Evolutionary conservation across 2,888 invertebrate species (phyloP).

Genomic region (Actias luna): DNA sequence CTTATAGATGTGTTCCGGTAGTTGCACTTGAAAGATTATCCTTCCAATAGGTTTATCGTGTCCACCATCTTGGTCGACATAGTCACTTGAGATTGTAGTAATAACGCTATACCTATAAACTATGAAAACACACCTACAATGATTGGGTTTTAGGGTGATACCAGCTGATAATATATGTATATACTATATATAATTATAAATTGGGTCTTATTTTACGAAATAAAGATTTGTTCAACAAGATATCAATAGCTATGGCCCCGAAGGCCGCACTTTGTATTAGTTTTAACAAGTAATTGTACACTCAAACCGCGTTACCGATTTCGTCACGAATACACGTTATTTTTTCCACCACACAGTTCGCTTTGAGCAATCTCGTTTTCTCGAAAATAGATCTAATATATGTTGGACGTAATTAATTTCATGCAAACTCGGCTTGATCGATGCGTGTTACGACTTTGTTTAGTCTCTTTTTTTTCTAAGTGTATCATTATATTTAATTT

Average conservation of each 20-base stretch:
- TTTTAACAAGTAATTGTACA: constrained; percentile 78
- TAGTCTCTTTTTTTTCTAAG: constrained; percentile 49
- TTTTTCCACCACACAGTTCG: constrained; percentile 55
- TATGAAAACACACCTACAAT: no score
- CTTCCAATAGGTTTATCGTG: no score
- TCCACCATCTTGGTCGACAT: no score
- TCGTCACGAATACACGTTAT: constrained; percentile 73
- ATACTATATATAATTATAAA: constrained; percentile 1
- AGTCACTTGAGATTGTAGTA: no score
- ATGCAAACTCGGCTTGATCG: constrained; percentile 69
- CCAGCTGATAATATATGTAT: not conserved
- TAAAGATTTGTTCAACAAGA: constrained; percentile 42
- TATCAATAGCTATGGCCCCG: constrained; percentile 50
- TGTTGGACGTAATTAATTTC: constrained; percentile 79
- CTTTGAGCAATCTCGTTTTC: constrained; percentile 74
- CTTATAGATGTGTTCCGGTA: no score
- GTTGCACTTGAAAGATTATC: no score
- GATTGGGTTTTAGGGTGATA: no score
- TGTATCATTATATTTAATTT: constrained; percentile 77
- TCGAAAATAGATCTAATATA: constrained; percentile 79
- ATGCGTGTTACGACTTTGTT: constrained; percentile 71
- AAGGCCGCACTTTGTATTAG: constrained; percentile 68
- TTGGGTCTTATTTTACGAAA: constrained; percentile 26
- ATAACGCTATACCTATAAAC: no score
- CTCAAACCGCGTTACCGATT: constrained; percentile 67